Evolutionary conservation across 2,797 vertebrate genomes (phyloP), one percentile per base, ranked within the genome.

Genomic region (Borostomias antarcticus): DNA sequence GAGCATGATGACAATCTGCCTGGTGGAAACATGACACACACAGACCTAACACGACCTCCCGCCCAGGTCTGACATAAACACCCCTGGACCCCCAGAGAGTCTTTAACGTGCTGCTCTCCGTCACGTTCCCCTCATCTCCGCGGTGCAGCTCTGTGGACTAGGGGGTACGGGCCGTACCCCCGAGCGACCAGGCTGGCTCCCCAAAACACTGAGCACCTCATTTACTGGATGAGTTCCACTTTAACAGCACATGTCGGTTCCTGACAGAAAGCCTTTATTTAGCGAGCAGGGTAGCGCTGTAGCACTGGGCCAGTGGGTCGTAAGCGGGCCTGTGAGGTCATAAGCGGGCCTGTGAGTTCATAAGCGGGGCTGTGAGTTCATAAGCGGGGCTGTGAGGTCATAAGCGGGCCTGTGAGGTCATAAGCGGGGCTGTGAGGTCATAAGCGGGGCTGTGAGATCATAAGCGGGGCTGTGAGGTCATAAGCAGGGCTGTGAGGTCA

Each of bases 61-160:
- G 78, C 71, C 65, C 64, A 74, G 73, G 68, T 64, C 75, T 74
- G 76, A 83, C 85, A 91, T 89, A 89, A 88, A 72, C 70, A 52
- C 64, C 37, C 11, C 65, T 82, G 77, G 87, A 84, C 78, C 84
- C 80, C 82, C 29, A 30, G 77, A 66, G 70, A 70, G 33, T 53
- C 28, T 37, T 70, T 37, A 63, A 52, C 68, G 32, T 50, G 45
- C 37, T 23, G 67, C 64, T 65, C 66, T 72, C 75, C 74, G 76
- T 79, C 82, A 83, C 82, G 77, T 83, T 76, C 70, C 66, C 68
- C 47, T 74, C 68, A 78, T 82, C 77, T 80, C 73, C 70, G 52
- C 25, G 37, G 53, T 63, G 62, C 77, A 87, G 77, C 81, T 85
- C 73, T 81, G 70, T 50, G 51, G 48, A 72, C 72, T 69, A 74